Percentiles rank a stretch among this genome's conserved stretches.
These are phyloP conservation scores for Etheostoma perlongum DNA, from an alignment of 2,797 vertebrate genomes.

Conservation along the genomic window DNA sequence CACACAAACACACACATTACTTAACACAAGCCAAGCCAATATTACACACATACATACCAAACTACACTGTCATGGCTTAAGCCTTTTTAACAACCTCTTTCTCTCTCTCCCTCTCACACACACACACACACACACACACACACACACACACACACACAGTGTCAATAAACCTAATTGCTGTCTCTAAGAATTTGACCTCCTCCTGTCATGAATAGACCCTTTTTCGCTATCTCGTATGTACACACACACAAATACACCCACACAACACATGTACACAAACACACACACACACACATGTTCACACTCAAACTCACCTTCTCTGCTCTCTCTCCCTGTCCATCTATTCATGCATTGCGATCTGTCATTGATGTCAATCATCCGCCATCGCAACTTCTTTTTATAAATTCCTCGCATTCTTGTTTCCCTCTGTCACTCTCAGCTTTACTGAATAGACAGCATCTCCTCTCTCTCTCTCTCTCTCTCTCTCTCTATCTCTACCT, in stretches of 20 bases:
- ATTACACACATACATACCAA: neutral
- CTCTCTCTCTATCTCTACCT: neutral
- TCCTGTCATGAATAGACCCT: conserved; percentile 12
- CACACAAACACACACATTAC: conserved; percentile 5
- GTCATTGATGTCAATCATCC: conserved; percentile 36
- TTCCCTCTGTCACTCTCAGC: conserved; percentile 17
- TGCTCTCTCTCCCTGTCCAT: neutral
- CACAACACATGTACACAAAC: neutral
- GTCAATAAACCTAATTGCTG: conserved; percentile 57
- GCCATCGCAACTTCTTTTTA: conserved; percentile 10
- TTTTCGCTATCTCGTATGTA: neutral
- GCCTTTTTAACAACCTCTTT: conserved; percentile 9
- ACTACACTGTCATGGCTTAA: conserved; percentile 5
- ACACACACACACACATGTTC: neutral
- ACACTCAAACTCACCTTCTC: neutral
- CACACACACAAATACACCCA: conserved; percentile 1
- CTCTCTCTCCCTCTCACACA: neutral
- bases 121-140: conserved; percentile 7
- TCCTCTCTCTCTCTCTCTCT: neutral
- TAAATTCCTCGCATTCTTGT: conserved; percentile 4
- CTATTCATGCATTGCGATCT: neutral
- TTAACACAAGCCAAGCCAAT: neutral
- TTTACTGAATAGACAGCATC: conserved; percentile 10
- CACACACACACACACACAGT: conserved; percentile 13
- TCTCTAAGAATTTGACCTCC: conserved; percentile 44